phyloP scores from a whole-genome alignment of 2,888 invertebrate genomes.

The Hypomecis punctinalis region DNA sequence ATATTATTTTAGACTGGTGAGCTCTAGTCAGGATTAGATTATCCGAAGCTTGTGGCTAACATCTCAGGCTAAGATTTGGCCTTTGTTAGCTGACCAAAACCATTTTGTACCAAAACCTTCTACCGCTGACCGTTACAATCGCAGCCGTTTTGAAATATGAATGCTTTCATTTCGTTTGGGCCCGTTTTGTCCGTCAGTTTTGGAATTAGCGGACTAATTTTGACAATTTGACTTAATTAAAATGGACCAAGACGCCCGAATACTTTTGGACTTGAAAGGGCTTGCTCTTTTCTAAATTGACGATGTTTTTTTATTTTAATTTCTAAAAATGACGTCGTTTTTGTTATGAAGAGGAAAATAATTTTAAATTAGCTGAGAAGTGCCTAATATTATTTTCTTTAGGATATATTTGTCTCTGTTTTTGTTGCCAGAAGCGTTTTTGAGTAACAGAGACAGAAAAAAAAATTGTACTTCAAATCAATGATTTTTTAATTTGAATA shows the following conservation, averaged over 20 bases:
- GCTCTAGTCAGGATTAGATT: too few species aligned
- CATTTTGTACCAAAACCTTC: too few species aligned
- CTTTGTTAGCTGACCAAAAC: too few species aligned
- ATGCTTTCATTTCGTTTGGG: slow-evolving; percentile 12
- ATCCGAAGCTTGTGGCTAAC: too few species aligned
- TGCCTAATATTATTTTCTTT: background rate
- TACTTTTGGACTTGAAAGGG: slow-evolving; percentile 1
- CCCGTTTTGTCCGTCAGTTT: slow-evolving; percentile 4
- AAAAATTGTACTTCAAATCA: too few species aligned
- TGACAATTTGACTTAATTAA: slow-evolving; percentile 9
- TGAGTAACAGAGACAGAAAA: too few species aligned
- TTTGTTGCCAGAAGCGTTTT: too few species aligned
- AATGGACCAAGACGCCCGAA: background rate
- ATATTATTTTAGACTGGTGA: too few species aligned
- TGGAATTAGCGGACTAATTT: background rate
- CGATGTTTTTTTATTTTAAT: slow-evolving; percentile 1
- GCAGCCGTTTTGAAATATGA: slow-evolving; percentile 14
- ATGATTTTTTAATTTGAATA: too few species aligned
- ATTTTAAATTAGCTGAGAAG: background rate
- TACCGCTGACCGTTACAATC: too few species aligned
- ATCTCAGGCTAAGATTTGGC: too few species aligned
- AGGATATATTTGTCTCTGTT: too few species aligned
- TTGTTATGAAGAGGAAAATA: background rate
- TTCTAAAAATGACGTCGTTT: background rate
- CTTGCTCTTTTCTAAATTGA: background rate